These are phyloP conservation scores for Temnothorax ravouxi DNA, from an alignment of 2,888 invertebrate species.

Conservation along the genomic window DNA sequence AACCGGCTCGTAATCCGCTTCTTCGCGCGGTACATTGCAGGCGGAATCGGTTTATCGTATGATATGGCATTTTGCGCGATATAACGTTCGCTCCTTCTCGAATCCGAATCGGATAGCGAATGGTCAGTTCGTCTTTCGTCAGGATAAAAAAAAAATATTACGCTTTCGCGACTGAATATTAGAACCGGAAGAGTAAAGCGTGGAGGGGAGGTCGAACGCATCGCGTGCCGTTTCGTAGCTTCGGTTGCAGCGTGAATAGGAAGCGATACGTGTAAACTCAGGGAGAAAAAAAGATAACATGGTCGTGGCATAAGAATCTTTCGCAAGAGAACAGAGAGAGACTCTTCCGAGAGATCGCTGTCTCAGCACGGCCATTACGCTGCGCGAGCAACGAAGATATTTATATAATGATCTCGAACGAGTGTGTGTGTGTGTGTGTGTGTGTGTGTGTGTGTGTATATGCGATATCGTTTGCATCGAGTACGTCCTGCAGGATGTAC, in stretches of 20 bases:
- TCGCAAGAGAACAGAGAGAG: conserved; percentile 39
- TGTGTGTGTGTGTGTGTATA: too few relatives aligned
- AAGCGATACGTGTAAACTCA: conserved; percentile 53
- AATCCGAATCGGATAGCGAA: conserved; percentile 3
- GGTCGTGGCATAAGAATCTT: conserved; percentile 41
- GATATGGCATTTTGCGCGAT: background rate
- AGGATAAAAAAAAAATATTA: background rate
- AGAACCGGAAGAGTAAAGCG: background rate
- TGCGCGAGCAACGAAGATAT: conserved; percentile 43
- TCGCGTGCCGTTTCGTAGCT: conserved; percentile 16
- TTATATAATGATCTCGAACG: conserved; percentile 42
- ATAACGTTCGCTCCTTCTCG: background rate
- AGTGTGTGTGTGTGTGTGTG: too few relatives aligned
- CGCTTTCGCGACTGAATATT: conserved; percentile 1
- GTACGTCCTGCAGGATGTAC: background rate
- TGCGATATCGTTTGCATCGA: conserved; percentile 3
- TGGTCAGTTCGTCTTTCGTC: background rate
- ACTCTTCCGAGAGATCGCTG: conserved; percentile 53
- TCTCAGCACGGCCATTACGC: conserved; percentile 62
- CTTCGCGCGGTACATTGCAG: background rate
- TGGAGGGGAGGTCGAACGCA: background rate
- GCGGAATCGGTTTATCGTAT: background rate
- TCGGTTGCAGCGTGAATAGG: conserved; percentile 25
- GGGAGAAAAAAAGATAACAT: conserved; percentile 64
- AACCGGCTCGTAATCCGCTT: conserved; percentile 18